phyloP scores from a whole-genome alignment of 2,113 vertebrate genomes.

The Regulus satrapa region DNA sequence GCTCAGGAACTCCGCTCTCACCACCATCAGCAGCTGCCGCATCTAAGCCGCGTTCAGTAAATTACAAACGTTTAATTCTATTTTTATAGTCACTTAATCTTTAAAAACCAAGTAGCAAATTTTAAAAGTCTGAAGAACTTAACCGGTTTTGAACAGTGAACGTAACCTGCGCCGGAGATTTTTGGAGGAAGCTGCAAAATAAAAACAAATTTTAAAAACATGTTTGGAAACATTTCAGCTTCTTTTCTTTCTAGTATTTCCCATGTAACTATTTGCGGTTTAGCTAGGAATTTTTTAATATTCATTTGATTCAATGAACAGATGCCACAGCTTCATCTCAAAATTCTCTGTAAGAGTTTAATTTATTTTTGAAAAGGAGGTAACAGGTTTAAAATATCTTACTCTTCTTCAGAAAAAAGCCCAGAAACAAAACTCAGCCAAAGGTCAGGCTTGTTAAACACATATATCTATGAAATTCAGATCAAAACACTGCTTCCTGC shows the following conservation, averaged over 20 bases:
- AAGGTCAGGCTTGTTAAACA: conserved; percentile 12
- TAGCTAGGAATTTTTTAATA: conserved; percentile 61
- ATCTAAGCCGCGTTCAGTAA: background rate
- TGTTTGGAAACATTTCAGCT: conserved; percentile 12
- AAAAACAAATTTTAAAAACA: conserved; percentile 1
- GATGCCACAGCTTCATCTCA: conserved; percentile 15
- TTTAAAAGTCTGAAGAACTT: background rate
- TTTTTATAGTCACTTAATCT: background rate
- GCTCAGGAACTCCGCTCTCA: background rate
- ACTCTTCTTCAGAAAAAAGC: background rate
- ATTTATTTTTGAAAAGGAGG: conserved; percentile 30
- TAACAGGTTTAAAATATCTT: conserved; percentile 20
- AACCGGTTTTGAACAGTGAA: background rate
- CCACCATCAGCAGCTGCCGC: background rate
- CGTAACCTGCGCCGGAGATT: background rate
- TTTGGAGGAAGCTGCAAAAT: background rate
- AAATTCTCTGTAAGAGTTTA: conserved; percentile 15
- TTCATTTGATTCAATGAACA: conserved; percentile 18
- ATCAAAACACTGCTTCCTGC: conserved; percentile 3
- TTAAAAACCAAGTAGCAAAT: background rate
- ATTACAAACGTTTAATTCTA: background rate
- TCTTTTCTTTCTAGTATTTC: background rate
- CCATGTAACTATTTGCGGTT: conserved; percentile 3
- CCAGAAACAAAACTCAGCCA: conserved; percentile 24
- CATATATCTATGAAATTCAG: background rate